Base-by-base conservation (phyloP, 2,888 invertebrate species). In the Cheilosia vulpina region DNA sequence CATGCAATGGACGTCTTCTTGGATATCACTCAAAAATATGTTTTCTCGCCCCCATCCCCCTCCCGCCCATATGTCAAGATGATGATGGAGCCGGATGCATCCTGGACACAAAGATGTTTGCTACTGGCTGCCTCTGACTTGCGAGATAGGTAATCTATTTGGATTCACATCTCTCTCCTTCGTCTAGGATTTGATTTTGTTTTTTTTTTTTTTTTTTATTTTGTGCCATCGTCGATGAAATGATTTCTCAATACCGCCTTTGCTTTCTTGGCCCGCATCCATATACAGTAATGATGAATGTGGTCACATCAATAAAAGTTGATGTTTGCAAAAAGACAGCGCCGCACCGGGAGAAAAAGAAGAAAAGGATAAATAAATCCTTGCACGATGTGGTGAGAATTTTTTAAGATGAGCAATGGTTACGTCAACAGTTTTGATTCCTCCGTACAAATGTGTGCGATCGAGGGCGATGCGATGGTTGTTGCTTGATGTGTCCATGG, bases 11-110 rank as follows among this genome's bases (percentile, higher is more conserved):
- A 88, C 87, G 87, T 88, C 87, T 88, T 73, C 80, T 72, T 87
- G 82, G 88, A 88, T 88, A 88, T 88, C 88, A 87, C 83, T 88
- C 88, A 88, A 87, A 85, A 76, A 78, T 81, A 77, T 72, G 43
- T 77, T 84, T 73, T 68, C 38, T 62, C 15, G 38, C 31, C 71
- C 41, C 63, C 31, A 15, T 5, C 55, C 60, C 55, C 62, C 15
- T 2, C 34, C 65, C 21, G 0, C 24, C 19, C 31, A 21, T 38
- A 75, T 21, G 41, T 53, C 69, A 57, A 63, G 69, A 76, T 66
- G 82, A 77, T 84, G 82, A 77, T 84, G 79, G 60, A 71, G 58
- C 60, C 80, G 60, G 57, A 77, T 85, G 85, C 85, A 85, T 68
- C 76, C 76, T 82, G 82, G 87, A 82, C 78, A 77, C 68, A 71